These are phyloP conservation scores for Lochmaea crataegi DNA, from an alignment of 2,888 invertebrate genomes.

Conservation along the genomic window DNA sequence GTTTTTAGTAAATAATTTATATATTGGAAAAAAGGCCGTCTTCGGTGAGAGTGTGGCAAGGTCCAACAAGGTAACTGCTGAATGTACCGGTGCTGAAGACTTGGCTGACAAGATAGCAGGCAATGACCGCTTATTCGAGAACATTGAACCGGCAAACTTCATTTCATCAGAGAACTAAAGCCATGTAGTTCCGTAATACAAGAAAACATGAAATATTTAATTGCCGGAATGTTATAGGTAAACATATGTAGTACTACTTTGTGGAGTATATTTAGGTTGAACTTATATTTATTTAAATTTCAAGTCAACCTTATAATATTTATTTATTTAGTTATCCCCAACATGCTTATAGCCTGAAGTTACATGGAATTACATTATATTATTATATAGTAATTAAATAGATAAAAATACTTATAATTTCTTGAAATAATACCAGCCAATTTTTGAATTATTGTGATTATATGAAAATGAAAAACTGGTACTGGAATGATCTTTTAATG, in stretches of 20 bases:
- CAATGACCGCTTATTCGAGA: conserved; percentile 60
- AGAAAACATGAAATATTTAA: conserved; percentile 38
- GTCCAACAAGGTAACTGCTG: conserved; percentile 45
- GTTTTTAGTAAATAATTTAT: conserved; percentile 15
- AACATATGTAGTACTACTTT: background rate
- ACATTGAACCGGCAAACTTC: conserved; percentile 59
- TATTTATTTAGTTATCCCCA: too few species aligned
- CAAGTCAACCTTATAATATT: too few species aligned
- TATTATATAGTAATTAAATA: too few species aligned
- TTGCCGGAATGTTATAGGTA: conserved; percentile 25
- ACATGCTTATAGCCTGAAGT: too few species aligned
- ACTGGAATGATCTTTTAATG: too few species aligned
- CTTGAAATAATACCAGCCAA: background rate
- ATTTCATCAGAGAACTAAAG: conserved; percentile 58
- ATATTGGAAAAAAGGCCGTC: conserved; percentile 13
- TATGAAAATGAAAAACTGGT: too few species aligned
- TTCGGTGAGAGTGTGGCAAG: conserved; percentile 35
- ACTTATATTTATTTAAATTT: background rate
- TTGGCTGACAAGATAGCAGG: conserved; percentile 60
- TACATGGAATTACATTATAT: too few species aligned
- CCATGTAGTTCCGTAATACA: conserved; percentile 52
- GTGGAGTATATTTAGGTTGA: conserved; percentile 10
- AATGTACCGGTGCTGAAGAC: conserved; percentile 48
- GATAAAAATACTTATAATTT: background rate
- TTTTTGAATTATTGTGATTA: too few species aligned